A percentile compares a stretch with the other conserved stretches of the same genome.
Evolutionary conservation across 2,797 vertebrate species (phyloP).

Genomic region (Neosilurus mollespiculum): DNA sequence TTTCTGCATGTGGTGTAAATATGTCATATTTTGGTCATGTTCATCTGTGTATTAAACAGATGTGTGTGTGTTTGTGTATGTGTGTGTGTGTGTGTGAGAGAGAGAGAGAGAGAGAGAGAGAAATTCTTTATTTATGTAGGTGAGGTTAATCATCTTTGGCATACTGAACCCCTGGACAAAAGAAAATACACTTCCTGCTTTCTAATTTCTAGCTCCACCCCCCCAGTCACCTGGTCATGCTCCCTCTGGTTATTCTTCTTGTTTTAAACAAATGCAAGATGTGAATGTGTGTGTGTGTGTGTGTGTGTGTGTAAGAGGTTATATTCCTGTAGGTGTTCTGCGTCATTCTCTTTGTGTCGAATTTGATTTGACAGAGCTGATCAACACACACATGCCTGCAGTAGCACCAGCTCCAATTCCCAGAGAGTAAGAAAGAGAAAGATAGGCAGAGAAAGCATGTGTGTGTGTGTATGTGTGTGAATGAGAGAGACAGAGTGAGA

Average conservation of each 20-base stretch:
- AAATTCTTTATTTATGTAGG: background rate
- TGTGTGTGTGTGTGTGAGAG: background rate
- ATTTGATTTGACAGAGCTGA: constrained; percentile 14
- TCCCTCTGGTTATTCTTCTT: background rate
- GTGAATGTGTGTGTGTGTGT: background rate
- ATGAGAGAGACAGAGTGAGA: background rate
- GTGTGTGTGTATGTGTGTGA: background rate
- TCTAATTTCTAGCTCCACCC: background rate
- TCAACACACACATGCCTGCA: constrained; percentile 4
- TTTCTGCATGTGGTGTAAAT: constrained; percentile 9
- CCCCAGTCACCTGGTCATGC: background rate
- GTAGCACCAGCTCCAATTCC: background rate
- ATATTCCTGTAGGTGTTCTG: constrained; percentile 18
- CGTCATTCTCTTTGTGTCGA: background rate
- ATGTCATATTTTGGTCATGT: background rate
- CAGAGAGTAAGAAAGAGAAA: background rate
- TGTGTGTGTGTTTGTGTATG: background rate
- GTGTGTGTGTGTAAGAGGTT: background rate
- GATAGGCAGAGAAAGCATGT: background rate
- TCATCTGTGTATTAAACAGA: constrained; percentile 13
- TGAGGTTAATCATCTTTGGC: background rate
- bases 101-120: background rate
- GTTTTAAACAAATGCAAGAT: background rate
- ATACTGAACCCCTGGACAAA: background rate
- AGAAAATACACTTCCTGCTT: background rate